Evolutionary conservation across 2,797 vertebrate species (phyloP).

Genomic region (Aselliscus stoliczkanus): DNA sequence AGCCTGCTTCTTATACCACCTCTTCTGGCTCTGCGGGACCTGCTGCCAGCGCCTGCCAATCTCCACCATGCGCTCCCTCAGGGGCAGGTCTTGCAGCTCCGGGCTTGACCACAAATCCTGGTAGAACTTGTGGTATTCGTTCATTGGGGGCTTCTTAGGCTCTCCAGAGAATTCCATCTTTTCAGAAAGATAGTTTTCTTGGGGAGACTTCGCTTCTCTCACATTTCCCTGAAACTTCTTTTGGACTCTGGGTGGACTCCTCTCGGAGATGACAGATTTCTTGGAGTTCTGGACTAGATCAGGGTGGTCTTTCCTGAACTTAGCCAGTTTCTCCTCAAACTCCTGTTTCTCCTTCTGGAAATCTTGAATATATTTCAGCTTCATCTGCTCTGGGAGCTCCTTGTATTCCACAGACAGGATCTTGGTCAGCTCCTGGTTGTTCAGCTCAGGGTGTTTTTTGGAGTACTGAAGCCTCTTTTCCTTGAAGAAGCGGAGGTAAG

Average conservation of each 20-base stretch:
- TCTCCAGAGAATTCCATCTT: conserved; percentile 92
- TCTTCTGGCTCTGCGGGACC: conserved; percentile 87
- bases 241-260: conserved; percentile 86
- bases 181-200: conserved; percentile 83
- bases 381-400: neutral
- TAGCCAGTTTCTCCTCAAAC: conserved; percentile 88
- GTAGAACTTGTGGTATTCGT: conserved; percentile 95
- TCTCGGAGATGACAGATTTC: conserved; percentile 86
- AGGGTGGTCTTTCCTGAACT: conserved; percentile 90
- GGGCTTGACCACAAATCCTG: conserved; percentile 92
- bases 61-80: conserved; percentile 91
- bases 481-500: neutral
- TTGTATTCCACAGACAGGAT: neutral
- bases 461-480: neutral
- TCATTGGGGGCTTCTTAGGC: conserved; percentile 93
- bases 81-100: conserved; percentile 90
- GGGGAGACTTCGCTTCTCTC: conserved; percentile 88
- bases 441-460: neutral
- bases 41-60: conserved; percentile 92
- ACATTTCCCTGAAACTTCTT: conserved; percentile 89
- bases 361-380: conserved; percentile 89
- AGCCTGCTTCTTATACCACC: conserved; percentile 90
- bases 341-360: conserved; percentile 90
- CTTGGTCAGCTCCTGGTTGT: neutral
- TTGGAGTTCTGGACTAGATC: conserved; percentile 88